Evolutionary conservation across 2,113 vertebrate species (phyloP).

Genomic region (Columba livia): DNA sequence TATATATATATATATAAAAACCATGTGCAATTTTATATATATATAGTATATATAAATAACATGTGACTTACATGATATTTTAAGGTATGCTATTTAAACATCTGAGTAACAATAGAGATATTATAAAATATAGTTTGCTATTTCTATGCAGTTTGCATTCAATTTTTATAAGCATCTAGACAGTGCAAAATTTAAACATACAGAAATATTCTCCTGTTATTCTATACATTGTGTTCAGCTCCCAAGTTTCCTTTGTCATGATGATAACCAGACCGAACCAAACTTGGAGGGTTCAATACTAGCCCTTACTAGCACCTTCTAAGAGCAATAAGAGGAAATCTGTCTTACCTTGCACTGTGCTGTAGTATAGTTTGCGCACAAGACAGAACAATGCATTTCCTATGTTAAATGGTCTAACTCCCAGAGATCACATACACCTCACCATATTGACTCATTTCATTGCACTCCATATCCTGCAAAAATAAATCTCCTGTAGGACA

Average conservation of each 20-base stretch:
- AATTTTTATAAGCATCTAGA: constrained; percentile 59
- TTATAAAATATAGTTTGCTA: constrained; percentile 59
- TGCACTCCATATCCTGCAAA: constrained; percentile 76
- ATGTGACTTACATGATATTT: neutral
- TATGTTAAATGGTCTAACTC: constrained; percentile 63
- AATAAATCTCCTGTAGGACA: constrained; percentile 76
- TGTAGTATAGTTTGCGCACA: neutral
- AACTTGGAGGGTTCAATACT: constrained; percentile 14
- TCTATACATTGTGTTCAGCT: constrained; percentile 42
- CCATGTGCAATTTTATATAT: constrained; percentile 42
- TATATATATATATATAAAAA: constrained; percentile 53
- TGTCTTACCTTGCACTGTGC: neutral
- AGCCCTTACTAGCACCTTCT: constrained; percentile 44
- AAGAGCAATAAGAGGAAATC: constrained; percentile 35
- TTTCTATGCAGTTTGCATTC: constrained; percentile 51
- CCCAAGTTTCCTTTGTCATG: neutral
- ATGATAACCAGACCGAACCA: neutral
- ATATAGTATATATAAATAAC: constrained; percentile 54
- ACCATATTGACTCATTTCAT: constrained; percentile 76
- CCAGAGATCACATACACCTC: constrained; percentile 76
- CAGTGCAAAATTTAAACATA: constrained; percentile 62
- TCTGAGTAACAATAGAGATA: constrained; percentile 48
- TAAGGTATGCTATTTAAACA: constrained; percentile 62
- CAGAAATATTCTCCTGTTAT: constrained; percentile 30
- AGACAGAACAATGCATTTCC: constrained; percentile 63